A percentile compares a stretch with the other conserved stretches of the same genome.
phyloP scores from a whole-genome alignment of 2,113 vertebrate genomes.

The Chamaea fasciata region DNA sequence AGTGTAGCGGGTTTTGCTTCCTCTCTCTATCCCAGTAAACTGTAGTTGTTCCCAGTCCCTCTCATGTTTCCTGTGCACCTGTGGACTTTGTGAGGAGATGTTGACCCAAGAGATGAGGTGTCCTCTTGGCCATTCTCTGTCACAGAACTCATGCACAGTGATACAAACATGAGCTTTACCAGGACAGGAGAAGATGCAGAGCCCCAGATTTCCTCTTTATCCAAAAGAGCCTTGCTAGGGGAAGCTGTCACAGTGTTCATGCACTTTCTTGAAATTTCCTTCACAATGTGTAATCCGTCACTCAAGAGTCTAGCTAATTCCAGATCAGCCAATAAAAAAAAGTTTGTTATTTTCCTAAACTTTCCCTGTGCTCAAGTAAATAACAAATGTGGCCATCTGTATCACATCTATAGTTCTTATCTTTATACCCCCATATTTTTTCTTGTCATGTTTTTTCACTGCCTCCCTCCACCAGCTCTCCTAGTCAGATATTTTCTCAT shows the following conservation, averaged over 20 bases:
- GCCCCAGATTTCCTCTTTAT: not conserved
- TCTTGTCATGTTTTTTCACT: not conserved
- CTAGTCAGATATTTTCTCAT: not conserved
- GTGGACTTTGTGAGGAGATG: not conserved
- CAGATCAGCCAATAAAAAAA: not conserved
- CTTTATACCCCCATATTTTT: not conserved
- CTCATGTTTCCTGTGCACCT: not conserved
- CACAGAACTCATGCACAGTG: fast-evolving
- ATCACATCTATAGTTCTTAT: not conserved
- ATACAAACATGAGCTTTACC: not conserved
- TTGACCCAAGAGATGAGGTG: not conserved
- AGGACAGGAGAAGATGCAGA: not conserved
- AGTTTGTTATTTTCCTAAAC: not conserved
- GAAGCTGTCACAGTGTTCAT: not conserved
- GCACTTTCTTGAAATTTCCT: not conserved
- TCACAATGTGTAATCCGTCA: not conserved
- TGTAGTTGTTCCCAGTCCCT: not conserved
- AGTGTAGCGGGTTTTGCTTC: not conserved
- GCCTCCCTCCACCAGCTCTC: not conserved
- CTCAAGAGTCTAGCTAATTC: not conserved
- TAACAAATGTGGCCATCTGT: not conserved
- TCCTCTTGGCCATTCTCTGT: not conserved
- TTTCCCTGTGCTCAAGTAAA: not conserved
- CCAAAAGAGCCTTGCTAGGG: not conserved
- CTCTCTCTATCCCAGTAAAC: not conserved